Conservation (phyloP, 2,797 vertebrate genomes). For the Denticeps clupeoides region DNA sequence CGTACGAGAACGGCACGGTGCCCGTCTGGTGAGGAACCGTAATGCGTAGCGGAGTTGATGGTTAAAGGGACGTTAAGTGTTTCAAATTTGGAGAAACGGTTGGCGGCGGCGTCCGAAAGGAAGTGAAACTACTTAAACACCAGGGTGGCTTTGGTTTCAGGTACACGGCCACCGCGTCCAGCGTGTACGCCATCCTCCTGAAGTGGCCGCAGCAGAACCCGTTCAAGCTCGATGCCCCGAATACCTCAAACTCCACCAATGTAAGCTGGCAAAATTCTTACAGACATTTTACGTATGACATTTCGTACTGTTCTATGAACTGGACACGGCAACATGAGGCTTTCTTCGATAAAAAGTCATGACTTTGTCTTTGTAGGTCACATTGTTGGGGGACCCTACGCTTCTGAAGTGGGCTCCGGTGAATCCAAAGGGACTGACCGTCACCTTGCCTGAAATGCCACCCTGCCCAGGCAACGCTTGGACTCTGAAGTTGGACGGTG, state of each 20-base stretch:
- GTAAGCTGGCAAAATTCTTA: constrained; percentile 65
- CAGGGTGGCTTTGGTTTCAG: constrained; percentile 51
- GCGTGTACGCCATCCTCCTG: constrained; percentile 71
- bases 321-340: background rate
- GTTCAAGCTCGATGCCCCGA: constrained; percentile 58
- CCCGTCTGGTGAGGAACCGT: constrained; percentile 66
- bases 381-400: constrained; percentile 55
- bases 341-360: background rate
- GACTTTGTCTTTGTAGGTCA: constrained; percentile 55
- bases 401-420: constrained; percentile 61
- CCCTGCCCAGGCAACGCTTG: constrained; percentile 54
- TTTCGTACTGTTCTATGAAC: background rate
- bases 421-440: constrained; percentile 42
- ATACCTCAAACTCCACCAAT: constrained; percentile 50
- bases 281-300: background rate
- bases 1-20: constrained; percentile 69
- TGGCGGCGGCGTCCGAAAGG: background rate
- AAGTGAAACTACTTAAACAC: background rate
- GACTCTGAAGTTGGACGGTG: constrained; percentile 63
- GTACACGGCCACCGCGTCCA: constrained; percentile 70
- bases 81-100: background rate
- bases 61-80: background rate
- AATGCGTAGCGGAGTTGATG: background rate
- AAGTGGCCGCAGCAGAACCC: constrained; percentile 49
- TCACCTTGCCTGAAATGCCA: constrained; percentile 59